Evolutionary conservation across 2,113 vertebrate species (phyloP).

Genomic region (Eleginops maclovinus): DNA sequence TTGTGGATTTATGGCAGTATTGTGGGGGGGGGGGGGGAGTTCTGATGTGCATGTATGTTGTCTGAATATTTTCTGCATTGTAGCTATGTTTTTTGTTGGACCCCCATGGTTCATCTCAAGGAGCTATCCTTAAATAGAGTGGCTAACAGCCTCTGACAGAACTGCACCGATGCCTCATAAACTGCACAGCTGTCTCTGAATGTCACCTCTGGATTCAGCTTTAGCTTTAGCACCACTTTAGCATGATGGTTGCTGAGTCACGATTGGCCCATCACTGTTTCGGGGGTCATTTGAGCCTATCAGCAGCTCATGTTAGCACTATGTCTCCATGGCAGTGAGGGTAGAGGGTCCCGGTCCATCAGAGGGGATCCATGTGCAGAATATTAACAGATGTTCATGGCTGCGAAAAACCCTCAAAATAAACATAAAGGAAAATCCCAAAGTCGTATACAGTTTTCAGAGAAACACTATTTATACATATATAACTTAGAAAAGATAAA

Average conservation of each 20-base stretch:
- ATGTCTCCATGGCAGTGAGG: conserved; percentile 2
- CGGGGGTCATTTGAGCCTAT: not conserved
- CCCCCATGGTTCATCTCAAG: no score
- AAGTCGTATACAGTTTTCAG: conserved; percentile 24
- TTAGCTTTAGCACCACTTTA: not conserved
- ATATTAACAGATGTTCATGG: not conserved
- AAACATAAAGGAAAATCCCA: conserved; percentile 21
- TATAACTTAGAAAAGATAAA: conserved; percentile 77
- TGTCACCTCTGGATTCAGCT: not conserved
- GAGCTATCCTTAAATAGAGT: no score
- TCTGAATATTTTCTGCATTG: no score
- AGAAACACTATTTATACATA: conserved; percentile 54
- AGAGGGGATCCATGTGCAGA: conserved; percentile 2
- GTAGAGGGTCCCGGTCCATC: conserved; percentile 1
- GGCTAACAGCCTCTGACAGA: no score
- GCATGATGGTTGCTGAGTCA: not conserved
- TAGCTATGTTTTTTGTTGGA: no score
- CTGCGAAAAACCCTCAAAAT: conserved; percentile 13
- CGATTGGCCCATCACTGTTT: not conserved
- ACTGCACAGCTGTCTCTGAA: not conserved
- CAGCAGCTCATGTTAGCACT: not conserved
- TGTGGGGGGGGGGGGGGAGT: no score
- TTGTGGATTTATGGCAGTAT: no score
- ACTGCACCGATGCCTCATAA: no score
- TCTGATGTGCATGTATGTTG: no score